phyloP scores from a whole-genome alignment of 2,113 vertebrate species.

The Todiramphus chloris region DNA sequence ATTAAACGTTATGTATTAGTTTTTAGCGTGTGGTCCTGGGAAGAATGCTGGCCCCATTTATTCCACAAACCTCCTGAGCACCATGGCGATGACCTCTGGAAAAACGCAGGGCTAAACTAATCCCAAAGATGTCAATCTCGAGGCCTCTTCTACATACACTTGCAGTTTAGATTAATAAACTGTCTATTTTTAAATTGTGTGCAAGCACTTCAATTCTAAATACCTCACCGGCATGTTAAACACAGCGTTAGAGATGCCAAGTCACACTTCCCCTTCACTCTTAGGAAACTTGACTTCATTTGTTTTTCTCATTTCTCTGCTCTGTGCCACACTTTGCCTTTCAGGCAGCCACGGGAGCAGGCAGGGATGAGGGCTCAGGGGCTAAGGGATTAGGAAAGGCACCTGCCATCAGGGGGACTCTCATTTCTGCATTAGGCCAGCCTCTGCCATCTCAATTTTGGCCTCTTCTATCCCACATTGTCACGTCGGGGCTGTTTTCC shows the following conservation, averaged over 20 bases:
- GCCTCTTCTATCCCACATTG: background rate
- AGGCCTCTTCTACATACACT: slow-evolving; percentile 80
- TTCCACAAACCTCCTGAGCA: slow-evolving; percentile 73
- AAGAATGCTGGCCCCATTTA: slow-evolving; percentile 77
- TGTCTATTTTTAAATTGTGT: slow-evolving; percentile 83
- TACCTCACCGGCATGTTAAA: slow-evolving; percentile 83
- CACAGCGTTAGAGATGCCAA: slow-evolving; percentile 74
- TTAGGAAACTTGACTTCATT: slow-evolving; percentile 62
- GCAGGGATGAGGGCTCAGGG: background rate
- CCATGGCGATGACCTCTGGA: slow-evolving; percentile 80
- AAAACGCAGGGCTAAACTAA: slow-evolving; percentile 84
- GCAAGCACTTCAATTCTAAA: slow-evolving; percentile 81
- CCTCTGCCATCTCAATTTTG: background rate
- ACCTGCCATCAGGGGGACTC: background rate
- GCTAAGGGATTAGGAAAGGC: background rate
- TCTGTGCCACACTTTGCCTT: slow-evolving; percentile 9
- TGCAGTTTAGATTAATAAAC: slow-evolving; percentile 83
- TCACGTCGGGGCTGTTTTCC: background rate
- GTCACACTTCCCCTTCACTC: slow-evolving; percentile 76
- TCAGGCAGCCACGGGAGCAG: background rate
- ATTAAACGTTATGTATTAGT: slow-evolving; percentile 96
- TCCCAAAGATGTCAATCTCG: slow-evolving; percentile 82
- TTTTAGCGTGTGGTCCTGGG: slow-evolving; percentile 76
- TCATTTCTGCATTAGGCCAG: background rate
- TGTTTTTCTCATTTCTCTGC: slow-evolving; percentile 57